Evolutionary conservation across 2,797 vertebrate species (phyloP).

Genomic region (Poliocrania exsul): DNA sequence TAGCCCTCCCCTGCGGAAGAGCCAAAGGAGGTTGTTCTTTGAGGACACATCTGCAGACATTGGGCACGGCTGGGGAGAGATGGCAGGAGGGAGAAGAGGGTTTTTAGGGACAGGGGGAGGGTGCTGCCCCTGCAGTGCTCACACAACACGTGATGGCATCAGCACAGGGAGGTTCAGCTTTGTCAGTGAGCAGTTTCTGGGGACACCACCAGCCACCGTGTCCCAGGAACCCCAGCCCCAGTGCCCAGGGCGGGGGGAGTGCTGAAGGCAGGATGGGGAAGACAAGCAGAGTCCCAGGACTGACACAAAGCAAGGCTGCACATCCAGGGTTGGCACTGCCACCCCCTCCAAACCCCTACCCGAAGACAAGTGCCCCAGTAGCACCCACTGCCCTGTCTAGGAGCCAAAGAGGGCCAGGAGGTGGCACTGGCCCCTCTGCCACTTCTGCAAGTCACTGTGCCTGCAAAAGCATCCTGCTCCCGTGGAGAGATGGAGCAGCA

Average conservation of each 20-base stretch:
- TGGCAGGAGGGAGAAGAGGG: background rate
- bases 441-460: background rate
- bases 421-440: background rate
- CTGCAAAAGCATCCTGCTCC: background rate
- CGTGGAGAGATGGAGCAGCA: background rate
- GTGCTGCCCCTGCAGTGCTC: background rate
- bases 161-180: fast-evolving
- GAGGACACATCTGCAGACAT: background rate
- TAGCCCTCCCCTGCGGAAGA: fast-evolving
- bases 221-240: background rate
- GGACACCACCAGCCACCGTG: fast-evolving
- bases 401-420: background rate
- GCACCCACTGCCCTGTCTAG: background rate
- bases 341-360: background rate
- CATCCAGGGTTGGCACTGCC: background rate
- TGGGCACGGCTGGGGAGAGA: background rate
- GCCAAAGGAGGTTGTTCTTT: background rate
- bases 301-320: background rate
- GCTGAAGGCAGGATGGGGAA: fast-evolving
- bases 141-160: fast-evolving
- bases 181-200: fast-evolving
- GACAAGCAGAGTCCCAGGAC: background rate
- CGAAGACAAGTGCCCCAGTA: fast-evolving
- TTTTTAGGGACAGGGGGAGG: background rate
- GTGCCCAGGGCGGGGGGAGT: background rate